These are phyloP conservation scores for Coryphaenoides rupestris DNA, from an alignment of 2,113 vertebrate species.

Conservation along the genomic window DNA sequence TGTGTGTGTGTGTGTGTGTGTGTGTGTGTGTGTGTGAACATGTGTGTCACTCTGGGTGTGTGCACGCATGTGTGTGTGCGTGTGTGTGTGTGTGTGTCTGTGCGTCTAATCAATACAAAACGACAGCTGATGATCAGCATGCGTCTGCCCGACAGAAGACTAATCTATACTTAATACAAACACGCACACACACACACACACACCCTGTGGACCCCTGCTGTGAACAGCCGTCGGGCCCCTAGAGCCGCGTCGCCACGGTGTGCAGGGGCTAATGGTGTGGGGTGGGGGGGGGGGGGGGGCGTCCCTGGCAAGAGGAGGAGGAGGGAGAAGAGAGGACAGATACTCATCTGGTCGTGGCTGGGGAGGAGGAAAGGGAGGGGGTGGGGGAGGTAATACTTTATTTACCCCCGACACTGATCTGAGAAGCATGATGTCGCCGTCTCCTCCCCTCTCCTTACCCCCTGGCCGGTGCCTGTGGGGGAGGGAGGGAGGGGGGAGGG, in stretches of 20 bases:
- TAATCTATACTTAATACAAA: too few species aligned
- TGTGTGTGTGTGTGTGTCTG: conserved; percentile 44
- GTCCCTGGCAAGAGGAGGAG: background rate
- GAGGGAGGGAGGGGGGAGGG: too few species aligned
- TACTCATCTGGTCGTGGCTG: background rate
- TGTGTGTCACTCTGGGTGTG: conserved; percentile 1
- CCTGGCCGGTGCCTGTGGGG: too few species aligned
- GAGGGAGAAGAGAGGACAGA: background rate
- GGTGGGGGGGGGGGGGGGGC: background rate
- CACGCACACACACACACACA: too few species aligned
- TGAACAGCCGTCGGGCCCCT: conserved; percentile 6
- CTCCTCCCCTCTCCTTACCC: too few species aligned
- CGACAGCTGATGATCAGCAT: too few species aligned
- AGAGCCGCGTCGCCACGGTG: conserved; percentile 49
- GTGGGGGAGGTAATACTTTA: conserved; percentile 23
- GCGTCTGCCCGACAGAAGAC: too few species aligned
- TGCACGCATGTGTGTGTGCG: conserved; percentile 1
- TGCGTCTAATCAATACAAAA: background rate
- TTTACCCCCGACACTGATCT: conserved; percentile 47
- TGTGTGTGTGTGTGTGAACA: background rate
- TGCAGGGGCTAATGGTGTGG: conserved; percentile 8
- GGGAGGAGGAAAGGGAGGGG: background rate
- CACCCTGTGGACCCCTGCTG: background rate
- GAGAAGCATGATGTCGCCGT: conserved; percentile 26
- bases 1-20: conserved; percentile 27